These are phyloP conservation scores for Drosophila pseudotalamancana DNA, from an alignment of 2,888 invertebrate species.

Conservation along the genomic window DNA sequence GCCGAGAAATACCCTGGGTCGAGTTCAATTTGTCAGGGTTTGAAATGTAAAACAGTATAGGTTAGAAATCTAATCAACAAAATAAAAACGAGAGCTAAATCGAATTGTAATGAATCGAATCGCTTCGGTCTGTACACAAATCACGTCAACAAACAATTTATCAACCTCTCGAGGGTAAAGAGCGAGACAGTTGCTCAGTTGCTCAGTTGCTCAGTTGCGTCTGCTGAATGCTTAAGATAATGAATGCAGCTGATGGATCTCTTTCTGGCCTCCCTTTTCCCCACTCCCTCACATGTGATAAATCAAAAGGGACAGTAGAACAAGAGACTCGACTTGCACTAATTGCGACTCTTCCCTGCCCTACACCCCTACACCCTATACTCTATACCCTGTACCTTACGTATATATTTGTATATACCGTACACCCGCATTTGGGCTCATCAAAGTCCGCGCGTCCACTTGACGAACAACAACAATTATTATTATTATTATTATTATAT, in stretches of 20 bases:
- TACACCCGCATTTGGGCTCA: constrained; percentile 19
- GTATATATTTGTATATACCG: background rate
- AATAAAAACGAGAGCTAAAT: constrained; percentile 51
- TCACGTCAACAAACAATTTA: constrained; percentile 72
- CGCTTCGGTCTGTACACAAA: constrained; percentile 59
- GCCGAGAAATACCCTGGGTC: constrained; percentile 2
- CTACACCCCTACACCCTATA: too few relatives aligned
- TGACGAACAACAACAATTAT: constrained; percentile 52
- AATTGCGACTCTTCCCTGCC: background rate
- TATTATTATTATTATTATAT: constrained; percentile 28
- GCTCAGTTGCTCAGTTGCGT: constrained; percentile 1
- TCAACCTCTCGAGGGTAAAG: constrained; percentile 33
- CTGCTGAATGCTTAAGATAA: constrained; percentile 50
- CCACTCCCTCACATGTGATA: constrained; percentile 18
- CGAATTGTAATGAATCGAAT: constrained; percentile 38
- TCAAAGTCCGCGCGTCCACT: constrained; percentile 46
- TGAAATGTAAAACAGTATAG: constrained; percentile 21
- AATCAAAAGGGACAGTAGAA: constrained; percentile 3
- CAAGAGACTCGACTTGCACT: constrained; percentile 1
- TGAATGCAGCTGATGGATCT: constrained; percentile 63
- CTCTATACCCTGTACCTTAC: background rate
- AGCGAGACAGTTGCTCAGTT: too few relatives aligned
- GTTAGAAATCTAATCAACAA: constrained; percentile 58
- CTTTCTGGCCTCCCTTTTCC: constrained; percentile 30
- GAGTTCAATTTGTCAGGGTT: background rate